phyloP scores from a whole-genome alignment of 2,113 vertebrate genomes.

The Sapayoa aenigma region DNA sequence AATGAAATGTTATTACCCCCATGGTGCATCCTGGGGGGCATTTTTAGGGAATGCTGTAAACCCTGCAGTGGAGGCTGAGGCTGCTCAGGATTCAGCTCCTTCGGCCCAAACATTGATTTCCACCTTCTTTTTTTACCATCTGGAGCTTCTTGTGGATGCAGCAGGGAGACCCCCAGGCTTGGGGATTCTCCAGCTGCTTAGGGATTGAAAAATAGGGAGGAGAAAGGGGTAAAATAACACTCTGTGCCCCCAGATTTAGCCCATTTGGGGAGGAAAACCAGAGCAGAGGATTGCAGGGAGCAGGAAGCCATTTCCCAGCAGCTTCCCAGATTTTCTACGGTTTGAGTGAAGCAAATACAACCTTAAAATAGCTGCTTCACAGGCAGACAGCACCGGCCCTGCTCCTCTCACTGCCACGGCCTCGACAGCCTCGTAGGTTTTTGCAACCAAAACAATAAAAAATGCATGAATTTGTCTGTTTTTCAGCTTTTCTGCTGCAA shows the following conservation, averaged over 20 bases:
- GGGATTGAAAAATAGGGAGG: neutral
- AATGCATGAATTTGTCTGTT: neutral
- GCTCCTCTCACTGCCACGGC: neutral
- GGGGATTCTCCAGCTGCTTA: neutral
- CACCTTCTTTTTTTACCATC: neutral
- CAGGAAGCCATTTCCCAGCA: conserved; percentile 31
- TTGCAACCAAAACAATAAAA: neutral
- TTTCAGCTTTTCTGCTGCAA: neutral
- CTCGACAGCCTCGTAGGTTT: neutral
- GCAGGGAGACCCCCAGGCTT: neutral
- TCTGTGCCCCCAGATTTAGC: rapidly evolving
- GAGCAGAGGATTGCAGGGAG: neutral
- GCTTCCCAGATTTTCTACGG: neutral
- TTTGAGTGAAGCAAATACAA: neutral
- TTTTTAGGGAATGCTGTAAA: neutral
- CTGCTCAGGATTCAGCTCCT: neutral
- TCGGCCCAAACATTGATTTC: neutral
- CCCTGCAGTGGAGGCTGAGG: neutral
- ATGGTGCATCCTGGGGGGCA: neutral
- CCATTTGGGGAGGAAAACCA: neutral
- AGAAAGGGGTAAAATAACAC: neutral
- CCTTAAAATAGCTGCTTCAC: conserved; percentile 38
- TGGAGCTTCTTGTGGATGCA: neutral
- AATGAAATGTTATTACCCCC: neutral
- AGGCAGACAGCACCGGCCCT: neutral